Percentiles rank a stretch among this genome's conserved stretches.
These are phyloP conservation scores for Apoderus coryli DNA, from an alignment of 2,888 invertebrate species.

Conservation along the genomic window DNA sequence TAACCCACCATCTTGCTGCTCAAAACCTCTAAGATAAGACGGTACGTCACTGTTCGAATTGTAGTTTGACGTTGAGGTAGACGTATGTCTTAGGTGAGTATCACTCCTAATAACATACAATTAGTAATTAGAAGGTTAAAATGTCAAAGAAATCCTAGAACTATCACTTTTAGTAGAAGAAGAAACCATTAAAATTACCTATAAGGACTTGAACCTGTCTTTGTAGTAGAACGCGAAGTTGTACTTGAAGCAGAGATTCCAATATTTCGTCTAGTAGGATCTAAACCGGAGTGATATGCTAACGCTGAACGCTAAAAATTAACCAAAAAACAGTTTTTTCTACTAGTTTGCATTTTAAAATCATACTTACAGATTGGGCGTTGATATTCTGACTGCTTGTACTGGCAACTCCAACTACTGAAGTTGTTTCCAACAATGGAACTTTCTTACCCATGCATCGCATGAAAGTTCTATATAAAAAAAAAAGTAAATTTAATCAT, in stretches of 20 bases:
- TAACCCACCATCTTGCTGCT: slow-evolving; percentile 31
- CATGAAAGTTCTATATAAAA: slow-evolving; percentile 44
- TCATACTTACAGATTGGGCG: slow-evolving; percentile 36
- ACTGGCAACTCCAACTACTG: slow-evolving; percentile 45
- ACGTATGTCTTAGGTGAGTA: slow-evolving; percentile 67
- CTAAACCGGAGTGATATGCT: slow-evolving; percentile 58
- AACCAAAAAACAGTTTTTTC: too few relatives aligned
- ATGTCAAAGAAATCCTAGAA: too few relatives aligned
- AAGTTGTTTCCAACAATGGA: slow-evolving; percentile 60
- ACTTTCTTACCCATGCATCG: slow-evolving; percentile 71
- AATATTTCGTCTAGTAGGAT: slow-evolving; percentile 56
- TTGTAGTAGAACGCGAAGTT: slow-evolving; percentile 85
- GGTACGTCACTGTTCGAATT: slow-evolving; percentile 68
- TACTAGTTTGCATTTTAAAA: too few relatives aligned
- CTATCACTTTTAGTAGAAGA: too few relatives aligned
- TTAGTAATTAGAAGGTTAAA: slow-evolving; percentile 8
- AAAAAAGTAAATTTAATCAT: slow-evolving; percentile 2
- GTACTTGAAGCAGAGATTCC: slow-evolving; percentile 93
- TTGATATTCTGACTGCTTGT: slow-evolving; percentile 67
- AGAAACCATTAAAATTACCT: too few relatives aligned
- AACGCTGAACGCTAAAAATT: slow-evolving; percentile 54
- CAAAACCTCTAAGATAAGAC: slow-evolving; percentile 51
- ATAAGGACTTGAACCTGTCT: slow-evolving; percentile 87
- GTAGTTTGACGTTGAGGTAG: slow-evolving; percentile 77
- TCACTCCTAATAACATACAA: slow-evolving; percentile 50